Conservation (phyloP, 2,888 invertebrate species). For the Cryptocephalus moraei region DNA sequence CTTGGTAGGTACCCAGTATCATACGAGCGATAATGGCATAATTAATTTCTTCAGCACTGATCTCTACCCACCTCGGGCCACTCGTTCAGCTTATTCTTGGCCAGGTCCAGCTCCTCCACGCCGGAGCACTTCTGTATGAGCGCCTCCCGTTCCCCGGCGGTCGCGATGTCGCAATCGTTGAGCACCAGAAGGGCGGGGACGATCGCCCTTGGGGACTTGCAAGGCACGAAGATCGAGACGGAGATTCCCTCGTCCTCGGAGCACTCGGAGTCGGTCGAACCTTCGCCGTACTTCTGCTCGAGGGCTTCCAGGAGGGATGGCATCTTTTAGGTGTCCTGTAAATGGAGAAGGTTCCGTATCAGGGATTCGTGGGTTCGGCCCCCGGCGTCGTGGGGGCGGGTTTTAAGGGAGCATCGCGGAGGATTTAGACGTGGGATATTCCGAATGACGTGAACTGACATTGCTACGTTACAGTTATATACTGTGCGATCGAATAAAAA, state of each 20-base stretch:
- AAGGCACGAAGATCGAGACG: conserved; percentile 79
- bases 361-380: too few relatives aligned
- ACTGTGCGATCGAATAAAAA: too few relatives aligned
- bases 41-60: not conserved
- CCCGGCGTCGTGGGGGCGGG: too few relatives aligned
- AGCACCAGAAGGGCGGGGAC: conserved; percentile 78
- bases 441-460: too few relatives aligned
- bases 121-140: conserved; percentile 75
- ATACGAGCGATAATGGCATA: too few relatives aligned
- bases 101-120: conserved; percentile 89
- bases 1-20: too few relatives aligned
- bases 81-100: conserved; percentile 80
- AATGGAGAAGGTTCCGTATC: not conserved
- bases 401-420: too few relatives aligned
- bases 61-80: conserved; percentile 67
- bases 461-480: too few relatives aligned
- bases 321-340: conserved; percentile 45
- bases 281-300: conserved; percentile 70
- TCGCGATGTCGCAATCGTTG: conserved; percentile 84
- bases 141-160: conserved; percentile 73
- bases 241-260: conserved; percentile 53
- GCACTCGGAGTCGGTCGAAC: conserved; percentile 47
- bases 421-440: too few relatives aligned
- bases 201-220: conserved; percentile 63
- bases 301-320: conserved; percentile 84